A percentile compares a stretch with the other conserved stretches of the same genome.
phyloP scores from a whole-genome alignment of 2,113 vertebrate genomes.

The Clarias magur region DNA sequence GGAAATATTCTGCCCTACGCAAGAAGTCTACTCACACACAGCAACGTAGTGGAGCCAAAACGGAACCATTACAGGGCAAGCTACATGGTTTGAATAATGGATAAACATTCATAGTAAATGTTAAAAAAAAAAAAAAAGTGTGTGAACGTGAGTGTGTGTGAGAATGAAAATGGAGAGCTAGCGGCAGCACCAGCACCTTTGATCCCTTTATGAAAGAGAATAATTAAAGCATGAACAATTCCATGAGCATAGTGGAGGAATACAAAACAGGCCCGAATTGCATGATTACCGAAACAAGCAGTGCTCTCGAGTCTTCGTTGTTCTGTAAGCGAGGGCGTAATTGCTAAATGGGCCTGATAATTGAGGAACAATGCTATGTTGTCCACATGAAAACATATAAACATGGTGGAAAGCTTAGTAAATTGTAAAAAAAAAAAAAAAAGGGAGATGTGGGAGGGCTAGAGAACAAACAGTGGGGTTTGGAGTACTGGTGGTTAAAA shows the following conservation, averaged over 20 bases:
- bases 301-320: constrained; percentile 45
- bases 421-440: background rate
- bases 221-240: constrained; percentile 78
- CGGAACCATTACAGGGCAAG: constrained; percentile 40
- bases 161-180: constrained; percentile 67
- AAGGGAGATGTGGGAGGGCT: background rate
- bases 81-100: constrained; percentile 52
- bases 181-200: constrained; percentile 71
- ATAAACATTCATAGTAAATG: constrained; percentile 52
- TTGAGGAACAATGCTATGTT: constrained; percentile 48
- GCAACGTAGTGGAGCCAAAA: constrained; percentile 38
- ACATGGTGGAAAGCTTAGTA: constrained; percentile 40
- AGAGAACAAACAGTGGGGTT: no score
- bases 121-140: constrained; percentile 30
- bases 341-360: constrained; percentile 57
- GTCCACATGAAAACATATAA: constrained; percentile 46
- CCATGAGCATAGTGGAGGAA: constrained; percentile 66
- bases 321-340: constrained; percentile 42
- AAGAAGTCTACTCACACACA: constrained; percentile 26
- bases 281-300: constrained; percentile 52
- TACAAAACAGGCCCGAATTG: constrained; percentile 64
- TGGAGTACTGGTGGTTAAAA: background rate
- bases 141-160: constrained; percentile 27
- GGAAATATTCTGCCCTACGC: constrained; percentile 6
- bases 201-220: constrained; percentile 80